phyloP scores from a whole-genome alignment of 1,140 invertebrate species.

The Diabrotica virgifera region DNA sequence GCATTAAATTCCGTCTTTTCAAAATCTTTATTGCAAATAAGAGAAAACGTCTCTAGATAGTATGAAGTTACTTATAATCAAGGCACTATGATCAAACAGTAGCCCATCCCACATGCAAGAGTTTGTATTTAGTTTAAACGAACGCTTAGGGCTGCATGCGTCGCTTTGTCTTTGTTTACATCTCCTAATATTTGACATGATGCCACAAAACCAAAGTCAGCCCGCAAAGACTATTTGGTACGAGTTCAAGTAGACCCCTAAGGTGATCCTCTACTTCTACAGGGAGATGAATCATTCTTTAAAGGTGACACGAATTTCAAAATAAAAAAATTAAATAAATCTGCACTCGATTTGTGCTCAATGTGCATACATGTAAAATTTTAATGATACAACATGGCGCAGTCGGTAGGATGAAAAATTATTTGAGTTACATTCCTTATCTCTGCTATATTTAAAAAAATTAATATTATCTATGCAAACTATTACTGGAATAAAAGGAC shows the following conservation, averaged over 20 bases:
- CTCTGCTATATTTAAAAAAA: too few relatives aligned
- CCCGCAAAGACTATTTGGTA: conserved; percentile 28
- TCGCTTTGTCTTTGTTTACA: conserved; percentile 37
- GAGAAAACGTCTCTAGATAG: not conserved
- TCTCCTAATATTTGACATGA: conserved; percentile 36
- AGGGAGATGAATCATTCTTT: too few relatives aligned
- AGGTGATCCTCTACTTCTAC: not conserved
- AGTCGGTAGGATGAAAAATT: too few relatives aligned
- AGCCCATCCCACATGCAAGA: conserved; percentile 21
- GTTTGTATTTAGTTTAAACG: conserved; percentile 29
- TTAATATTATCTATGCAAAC: too few relatives aligned
- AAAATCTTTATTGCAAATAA: not conserved
- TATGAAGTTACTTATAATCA: not conserved
- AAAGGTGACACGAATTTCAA: too few relatives aligned
- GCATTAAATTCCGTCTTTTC: not conserved
- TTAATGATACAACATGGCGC: too few relatives aligned
- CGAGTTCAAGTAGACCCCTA: conserved; percentile 11
- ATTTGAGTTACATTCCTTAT: too few relatives aligned
- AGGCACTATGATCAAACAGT: conserved; percentile 5
- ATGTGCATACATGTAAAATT: too few relatives aligned
- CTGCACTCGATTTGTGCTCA: too few relatives aligned
- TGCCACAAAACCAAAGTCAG: conserved; percentile 34
- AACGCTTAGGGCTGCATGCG: conserved; percentile 34
- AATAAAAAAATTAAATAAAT: too few relatives aligned
- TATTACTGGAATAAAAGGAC: too few relatives aligned